Conservation (phyloP, 2,888 invertebrate species). For the Heliconius ismenius region DNA sequence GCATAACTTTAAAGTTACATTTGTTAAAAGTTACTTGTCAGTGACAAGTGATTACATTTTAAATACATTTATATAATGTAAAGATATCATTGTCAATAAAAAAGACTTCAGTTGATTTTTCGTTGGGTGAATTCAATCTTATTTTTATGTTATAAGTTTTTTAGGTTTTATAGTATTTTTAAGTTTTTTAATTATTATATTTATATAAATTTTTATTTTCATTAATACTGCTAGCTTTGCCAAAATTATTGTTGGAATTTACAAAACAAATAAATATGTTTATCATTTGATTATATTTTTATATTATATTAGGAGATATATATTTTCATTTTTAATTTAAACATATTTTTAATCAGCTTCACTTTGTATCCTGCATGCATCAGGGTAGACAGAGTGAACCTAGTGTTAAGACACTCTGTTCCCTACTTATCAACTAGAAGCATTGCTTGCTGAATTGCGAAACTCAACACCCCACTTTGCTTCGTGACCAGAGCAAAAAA, state of each 20-base stretch:
- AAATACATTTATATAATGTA: too few species aligned
- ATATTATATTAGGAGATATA: constrained; percentile 21
- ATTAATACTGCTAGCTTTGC: constrained; percentile 28
- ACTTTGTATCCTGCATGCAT: too few species aligned
- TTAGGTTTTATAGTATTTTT: neutral
- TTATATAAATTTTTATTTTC: neutral
- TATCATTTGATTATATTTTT: constrained; percentile 4
- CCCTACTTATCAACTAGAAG: too few species aligned
- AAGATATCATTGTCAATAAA: neutral
- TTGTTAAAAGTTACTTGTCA: too few species aligned
- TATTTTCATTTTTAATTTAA: neutral
- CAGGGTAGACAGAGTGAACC: too few species aligned
- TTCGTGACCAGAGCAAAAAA: too few species aligned
- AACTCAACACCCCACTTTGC: too few species aligned
- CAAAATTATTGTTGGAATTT: constrained; percentile 8
- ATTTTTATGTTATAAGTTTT: neutral
- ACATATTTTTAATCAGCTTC: neutral
- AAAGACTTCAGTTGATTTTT: neutral
- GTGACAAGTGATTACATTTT: too few species aligned
- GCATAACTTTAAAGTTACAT: too few species aligned
- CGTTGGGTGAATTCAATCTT: neutral
- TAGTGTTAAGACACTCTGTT: too few species aligned
- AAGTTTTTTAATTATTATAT: too few species aligned
- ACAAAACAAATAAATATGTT: neutral
- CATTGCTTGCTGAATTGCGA: too few species aligned